Conservation (phyloP, 2,888 invertebrate species). For the Drosophila trichaetosa region DNA sequence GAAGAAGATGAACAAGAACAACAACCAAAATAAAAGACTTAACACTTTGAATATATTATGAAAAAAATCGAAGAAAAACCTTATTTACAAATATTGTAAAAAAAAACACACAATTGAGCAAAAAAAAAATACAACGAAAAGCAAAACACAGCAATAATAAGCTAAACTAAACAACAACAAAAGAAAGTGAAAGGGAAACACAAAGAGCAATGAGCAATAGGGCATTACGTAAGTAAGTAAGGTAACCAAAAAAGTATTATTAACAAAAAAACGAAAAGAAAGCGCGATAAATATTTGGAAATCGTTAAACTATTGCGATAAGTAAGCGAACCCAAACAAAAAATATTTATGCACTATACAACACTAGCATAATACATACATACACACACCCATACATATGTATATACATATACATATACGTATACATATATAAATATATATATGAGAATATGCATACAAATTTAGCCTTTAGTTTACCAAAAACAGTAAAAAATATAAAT, state of each 20-base stretch:
- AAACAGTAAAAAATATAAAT: conserved; percentile 4
- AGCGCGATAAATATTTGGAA: conserved; percentile 74
- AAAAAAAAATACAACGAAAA: conserved; percentile 36
- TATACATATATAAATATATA: conserved; percentile 39
- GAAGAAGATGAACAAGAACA: conserved; percentile 56
- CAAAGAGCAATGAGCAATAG: conserved; percentile 57
- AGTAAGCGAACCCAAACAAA: conserved; percentile 61
- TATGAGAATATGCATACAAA: conserved; percentile 36
- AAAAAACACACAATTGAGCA: conserved; percentile 31
- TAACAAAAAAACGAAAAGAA: background rate
- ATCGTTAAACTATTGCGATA: conserved; percentile 79
- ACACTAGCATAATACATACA: conserved; percentile 43
- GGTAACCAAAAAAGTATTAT: conserved; percentile 77
- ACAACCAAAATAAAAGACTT: conserved; percentile 78
- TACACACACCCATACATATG: conserved; percentile 30
- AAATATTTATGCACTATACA: conserved; percentile 74
- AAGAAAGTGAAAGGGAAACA: conserved; percentile 20
- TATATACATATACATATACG: conserved; percentile 28
- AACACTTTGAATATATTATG: conserved; percentile 72
- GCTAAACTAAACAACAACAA: conserved; percentile 25
- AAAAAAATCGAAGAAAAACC: conserved; percentile 39
- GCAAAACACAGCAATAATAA: conserved; percentile 47
- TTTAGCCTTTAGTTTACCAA: conserved; percentile 60
- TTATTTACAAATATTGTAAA: conserved; percentile 73
- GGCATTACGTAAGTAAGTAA: conserved; percentile 52